Evolutionary conservation across 1,140 invertebrate genomes (phyloP).

Genomic region (Lamellibrachia luymesi): DNA sequence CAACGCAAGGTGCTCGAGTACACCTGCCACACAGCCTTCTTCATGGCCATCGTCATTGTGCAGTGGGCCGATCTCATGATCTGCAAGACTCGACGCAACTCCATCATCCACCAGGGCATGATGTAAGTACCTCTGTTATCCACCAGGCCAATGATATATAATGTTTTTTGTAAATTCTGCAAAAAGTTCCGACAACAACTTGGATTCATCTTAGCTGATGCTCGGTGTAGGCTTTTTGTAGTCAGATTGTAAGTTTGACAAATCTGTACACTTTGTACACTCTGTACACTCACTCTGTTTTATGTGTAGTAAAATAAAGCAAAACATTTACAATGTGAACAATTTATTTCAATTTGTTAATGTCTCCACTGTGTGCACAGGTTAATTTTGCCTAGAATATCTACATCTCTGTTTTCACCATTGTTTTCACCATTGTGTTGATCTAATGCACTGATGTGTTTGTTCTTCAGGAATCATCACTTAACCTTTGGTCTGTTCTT

Average conservation of each 20-base stretch:
- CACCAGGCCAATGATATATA: background rate
- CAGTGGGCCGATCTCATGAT: slow-evolving; percentile 60
- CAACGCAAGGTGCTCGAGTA: slow-evolving; percentile 56
- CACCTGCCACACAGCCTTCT: slow-evolving; percentile 59
- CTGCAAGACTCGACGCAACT: slow-evolving; percentile 57
- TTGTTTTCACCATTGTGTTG: background rate
- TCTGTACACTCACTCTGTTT: background rate
- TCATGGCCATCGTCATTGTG: slow-evolving; percentile 58
- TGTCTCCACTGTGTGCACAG: background rate
- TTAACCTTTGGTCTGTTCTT: slow-evolving; percentile 59
- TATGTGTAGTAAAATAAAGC: background rate
- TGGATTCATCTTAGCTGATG: too few species aligned
- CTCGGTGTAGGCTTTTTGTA: too few species aligned
- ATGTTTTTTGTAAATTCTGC: too few species aligned
- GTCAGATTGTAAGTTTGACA: too few species aligned
- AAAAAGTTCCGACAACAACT: too few species aligned
- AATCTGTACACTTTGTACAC: background rate
- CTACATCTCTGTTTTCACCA: background rate
- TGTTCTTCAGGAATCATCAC: slow-evolving; percentile 51
- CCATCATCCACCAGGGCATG: slow-evolving; percentile 58
- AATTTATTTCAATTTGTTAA: background rate
- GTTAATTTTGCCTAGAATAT: background rate
- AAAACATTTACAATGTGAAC: background rate
- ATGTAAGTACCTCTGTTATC: slow-evolving; percentile 59
- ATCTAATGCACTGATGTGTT: background rate